Base-by-base conservation (phyloP, 1,140 invertebrate species). In the Chionoecetes opilio region DNA sequence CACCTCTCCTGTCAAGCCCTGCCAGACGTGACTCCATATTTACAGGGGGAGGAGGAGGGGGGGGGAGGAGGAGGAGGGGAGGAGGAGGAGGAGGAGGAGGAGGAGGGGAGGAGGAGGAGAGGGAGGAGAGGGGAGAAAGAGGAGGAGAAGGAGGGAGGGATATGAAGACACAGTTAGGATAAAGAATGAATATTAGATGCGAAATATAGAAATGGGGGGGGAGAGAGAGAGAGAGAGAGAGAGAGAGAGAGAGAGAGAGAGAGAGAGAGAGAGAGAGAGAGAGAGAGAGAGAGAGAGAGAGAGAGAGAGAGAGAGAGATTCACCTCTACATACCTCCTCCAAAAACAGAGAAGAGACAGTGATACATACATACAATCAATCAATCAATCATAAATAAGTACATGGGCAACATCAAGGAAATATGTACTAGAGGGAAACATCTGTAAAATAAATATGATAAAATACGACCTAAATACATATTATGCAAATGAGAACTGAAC, bases 261-360 rank as follows among this genome's bases (percentile, higher is more conserved):
- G 34, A 41, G 86, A 87, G 38, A 41, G 38, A 87, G 37, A 63
- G 46, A 63, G 46, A 63, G 89, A 41, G 89, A 32, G 89, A 63
- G 46, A 46, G 89, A 91, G 89, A 91, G 32, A 87, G 85, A 34
- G 32, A 87, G 85, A 34, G 32, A 87, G 85, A 87, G 85, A 87
- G 32, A 32, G 32, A 87, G 32, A 32, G 85, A 87, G 85, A 34
- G 46, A 53, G 46, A 53, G 46, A 53, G 46, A 53, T n/a, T n/a
- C n/a, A n/a, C n/a, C n/a, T n/a, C n/a, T n/a, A n/a, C n/a, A n/a
- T n/a, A n/a, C n/a, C n/a, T n/a, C n/a, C n/a, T n/a, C n/a, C n/a
- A n/a, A n/a, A n/a, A n/a, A n/a, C n/a, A n/a, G n/a, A n/a, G n/a
- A n/a, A n/a, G n/a, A n/a, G n/a, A n/a, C n/a, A n/a, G n/a, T n/a